phyloP scores from a whole-genome alignment of 2,797 vertebrate species.

The Novumbra hubbsi region DNA sequence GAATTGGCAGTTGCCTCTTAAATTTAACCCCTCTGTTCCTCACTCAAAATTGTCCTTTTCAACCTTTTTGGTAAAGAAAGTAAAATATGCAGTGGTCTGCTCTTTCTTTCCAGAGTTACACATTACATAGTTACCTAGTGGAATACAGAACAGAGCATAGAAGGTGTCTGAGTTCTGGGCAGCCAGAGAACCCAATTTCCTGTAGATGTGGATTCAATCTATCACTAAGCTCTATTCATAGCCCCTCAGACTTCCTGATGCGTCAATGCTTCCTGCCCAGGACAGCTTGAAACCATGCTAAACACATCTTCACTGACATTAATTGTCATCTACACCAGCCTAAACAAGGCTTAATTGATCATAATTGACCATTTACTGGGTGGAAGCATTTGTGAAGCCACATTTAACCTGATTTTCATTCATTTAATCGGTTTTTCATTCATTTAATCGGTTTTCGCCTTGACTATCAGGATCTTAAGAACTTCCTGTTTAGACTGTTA shows the following conservation, averaged over 20 bases:
- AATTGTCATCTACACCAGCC: conserved; percentile 9
- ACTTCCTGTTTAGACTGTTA: not conserved
- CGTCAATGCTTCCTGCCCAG: conserved; percentile 59
- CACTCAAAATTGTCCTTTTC: too few species aligned
- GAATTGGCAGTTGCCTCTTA: too few species aligned
- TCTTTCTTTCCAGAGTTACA: too few species aligned
- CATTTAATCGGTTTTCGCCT: not conserved
- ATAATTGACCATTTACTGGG: not conserved
- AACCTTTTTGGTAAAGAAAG: too few species aligned
- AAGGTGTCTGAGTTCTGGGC: conserved; percentile 26
- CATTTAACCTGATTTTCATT: not conserved
- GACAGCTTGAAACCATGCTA: conserved; percentile 8
- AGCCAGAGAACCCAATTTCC: conserved; percentile 58
- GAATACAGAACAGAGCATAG: conserved; percentile 21
- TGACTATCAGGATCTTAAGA: not conserved
- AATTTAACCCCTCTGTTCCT: too few species aligned
- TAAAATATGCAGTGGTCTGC: too few species aligned
- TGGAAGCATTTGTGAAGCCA: not conserved
- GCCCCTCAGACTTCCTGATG: conserved; percentile 49
- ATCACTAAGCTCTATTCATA: conserved; percentile 66
- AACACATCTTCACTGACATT: not conserved
- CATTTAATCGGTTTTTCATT: not conserved
- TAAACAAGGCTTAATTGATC: conserved; percentile 16
- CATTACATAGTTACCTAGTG: conserved; percentile 3
- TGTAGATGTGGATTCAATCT: conserved; percentile 52